Conservation (phyloP, 2,113 vertebrate genomes). For the Turdus rufiventris region DNA sequence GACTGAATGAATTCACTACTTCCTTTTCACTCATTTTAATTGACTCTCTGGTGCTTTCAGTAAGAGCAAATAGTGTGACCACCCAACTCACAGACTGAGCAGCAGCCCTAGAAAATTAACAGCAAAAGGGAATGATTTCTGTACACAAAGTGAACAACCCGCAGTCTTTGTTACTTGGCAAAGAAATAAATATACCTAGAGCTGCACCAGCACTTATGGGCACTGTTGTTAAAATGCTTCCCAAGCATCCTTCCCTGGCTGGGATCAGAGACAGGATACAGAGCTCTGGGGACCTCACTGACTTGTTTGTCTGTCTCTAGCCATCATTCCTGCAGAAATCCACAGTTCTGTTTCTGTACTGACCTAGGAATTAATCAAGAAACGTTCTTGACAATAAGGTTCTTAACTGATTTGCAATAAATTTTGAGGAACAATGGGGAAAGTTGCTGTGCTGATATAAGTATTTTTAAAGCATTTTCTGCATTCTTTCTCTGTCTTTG, state of each 20-base stretch:
- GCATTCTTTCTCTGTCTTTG: background rate
- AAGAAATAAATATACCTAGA: background rate
- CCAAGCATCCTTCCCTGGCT: background rate
- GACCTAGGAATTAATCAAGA: background rate
- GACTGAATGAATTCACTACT: background rate
- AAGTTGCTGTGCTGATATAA: fast-evolving
- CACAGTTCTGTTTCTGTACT: background rate
- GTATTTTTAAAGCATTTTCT: background rate
- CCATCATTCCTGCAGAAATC: background rate
- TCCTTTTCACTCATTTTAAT: constrained; percentile 7
- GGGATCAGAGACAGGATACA: background rate
- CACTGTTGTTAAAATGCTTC: background rate
- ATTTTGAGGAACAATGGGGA: background rate
- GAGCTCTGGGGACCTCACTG: background rate
- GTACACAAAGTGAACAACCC: background rate
- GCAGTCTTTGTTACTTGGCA: background rate
- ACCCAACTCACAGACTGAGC: background rate
- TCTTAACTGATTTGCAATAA: background rate
- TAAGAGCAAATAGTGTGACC: background rate
- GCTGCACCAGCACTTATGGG: background rate
- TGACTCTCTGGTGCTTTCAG: background rate
- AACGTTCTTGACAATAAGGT: background rate
- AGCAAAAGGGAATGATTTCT: background rate
- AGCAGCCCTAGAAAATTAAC: background rate
- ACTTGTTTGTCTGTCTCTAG: background rate